These are phyloP conservation scores for Dendropsophus ebraccatus DNA, from an alignment of 2,113 vertebrate genomes.

Conservation along the genomic window DNA sequence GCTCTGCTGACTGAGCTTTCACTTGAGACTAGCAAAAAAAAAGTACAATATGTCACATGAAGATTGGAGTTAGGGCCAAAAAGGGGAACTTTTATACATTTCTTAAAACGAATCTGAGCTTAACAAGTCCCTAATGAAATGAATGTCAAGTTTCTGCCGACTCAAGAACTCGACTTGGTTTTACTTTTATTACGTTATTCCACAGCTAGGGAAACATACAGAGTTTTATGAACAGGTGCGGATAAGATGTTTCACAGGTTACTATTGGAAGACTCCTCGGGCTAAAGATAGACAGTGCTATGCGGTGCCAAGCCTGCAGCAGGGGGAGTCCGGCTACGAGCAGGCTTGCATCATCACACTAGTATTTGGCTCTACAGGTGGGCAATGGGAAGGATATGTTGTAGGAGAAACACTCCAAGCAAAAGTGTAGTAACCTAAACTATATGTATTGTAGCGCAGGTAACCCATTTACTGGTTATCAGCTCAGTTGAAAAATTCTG, in stretches of 20 bases:
- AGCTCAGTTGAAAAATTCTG: too few relatives aligned
- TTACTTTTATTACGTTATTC: background rate
- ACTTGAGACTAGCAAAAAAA: background rate
- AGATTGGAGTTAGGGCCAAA: background rate
- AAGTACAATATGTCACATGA: background rate
- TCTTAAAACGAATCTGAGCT: slow-evolving; percentile 12
- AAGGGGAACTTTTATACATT: background rate
- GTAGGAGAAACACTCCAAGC: too few relatives aligned
- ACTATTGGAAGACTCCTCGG: too few relatives aligned
- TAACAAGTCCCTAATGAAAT: slow-evolving; percentile 21
- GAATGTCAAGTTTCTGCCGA: slow-evolving; percentile 1
- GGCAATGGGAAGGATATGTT: too few relatives aligned
- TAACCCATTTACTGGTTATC: too few relatives aligned
- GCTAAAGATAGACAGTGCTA: background rate
- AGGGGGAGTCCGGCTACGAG: background rate
- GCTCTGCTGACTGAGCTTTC: background rate
- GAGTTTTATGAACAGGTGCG: background rate
- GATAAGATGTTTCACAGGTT: background rate
- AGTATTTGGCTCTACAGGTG: too few relatives aligned
- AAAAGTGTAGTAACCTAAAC: too few relatives aligned
- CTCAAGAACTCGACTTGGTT: background rate
- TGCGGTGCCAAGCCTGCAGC: background rate
- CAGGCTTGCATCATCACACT: too few relatives aligned
- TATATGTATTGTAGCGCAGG: too few relatives aligned
- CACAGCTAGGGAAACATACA: background rate